Conservation (phyloP, 2,113 vertebrate species). For the Sialia sialis region DNA sequence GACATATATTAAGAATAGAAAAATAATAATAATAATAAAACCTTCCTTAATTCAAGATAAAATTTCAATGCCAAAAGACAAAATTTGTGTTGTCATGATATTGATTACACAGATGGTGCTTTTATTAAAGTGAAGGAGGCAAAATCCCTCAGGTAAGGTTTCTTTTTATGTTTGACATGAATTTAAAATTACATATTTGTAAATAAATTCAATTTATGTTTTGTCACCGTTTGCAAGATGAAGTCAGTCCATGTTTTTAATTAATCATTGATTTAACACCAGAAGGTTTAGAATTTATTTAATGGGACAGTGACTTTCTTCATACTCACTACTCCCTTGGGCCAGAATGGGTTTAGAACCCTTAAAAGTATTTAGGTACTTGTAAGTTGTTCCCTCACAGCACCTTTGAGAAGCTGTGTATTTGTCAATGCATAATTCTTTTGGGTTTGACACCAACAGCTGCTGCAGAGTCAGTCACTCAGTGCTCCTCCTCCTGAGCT, state of each 20-base stretch:
- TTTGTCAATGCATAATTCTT: not conserved
- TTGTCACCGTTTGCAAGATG: not conserved
- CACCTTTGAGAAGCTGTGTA: not conserved
- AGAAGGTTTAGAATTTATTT: not conserved
- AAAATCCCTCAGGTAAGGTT: not conserved
- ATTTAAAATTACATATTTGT: not conserved
- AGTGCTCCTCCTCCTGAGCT: not conserved
- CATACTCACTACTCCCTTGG: not conserved
- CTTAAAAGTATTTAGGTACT: not conserved
- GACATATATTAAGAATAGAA: not conserved
- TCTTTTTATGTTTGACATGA: not conserved
- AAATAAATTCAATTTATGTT: not conserved
- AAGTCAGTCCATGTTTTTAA: not conserved
- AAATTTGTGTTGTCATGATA: not conserved
- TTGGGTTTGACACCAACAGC: not conserved
- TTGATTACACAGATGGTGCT: not conserved
- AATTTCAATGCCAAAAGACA: not conserved
- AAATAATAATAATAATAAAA: not conserved
- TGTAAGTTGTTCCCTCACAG: not conserved
- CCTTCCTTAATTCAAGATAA: not conserved
- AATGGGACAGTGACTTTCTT: not conserved
- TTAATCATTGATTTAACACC: not conserved
- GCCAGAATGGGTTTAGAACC: not conserved
- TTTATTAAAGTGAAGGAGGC: not conserved
- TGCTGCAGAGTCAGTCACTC: not conserved